These are phyloP conservation scores for Geophilus truncorum DNA, from an alignment of 2,888 invertebrate species.

Conservation along the genomic window DNA sequence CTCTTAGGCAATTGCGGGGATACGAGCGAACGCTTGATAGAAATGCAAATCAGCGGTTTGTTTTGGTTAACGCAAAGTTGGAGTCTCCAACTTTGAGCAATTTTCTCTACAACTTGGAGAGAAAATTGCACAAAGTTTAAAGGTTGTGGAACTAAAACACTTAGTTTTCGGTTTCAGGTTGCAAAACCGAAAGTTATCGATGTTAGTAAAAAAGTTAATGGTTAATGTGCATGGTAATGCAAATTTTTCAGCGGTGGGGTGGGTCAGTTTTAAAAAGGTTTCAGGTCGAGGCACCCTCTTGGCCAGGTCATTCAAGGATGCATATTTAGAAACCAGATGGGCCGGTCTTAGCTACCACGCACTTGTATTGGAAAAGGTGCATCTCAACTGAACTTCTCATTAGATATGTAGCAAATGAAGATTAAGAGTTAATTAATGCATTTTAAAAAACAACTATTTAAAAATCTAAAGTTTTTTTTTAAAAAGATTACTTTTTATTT, in stretches of 20 bases:
- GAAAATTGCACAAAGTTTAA: too few relatives aligned
- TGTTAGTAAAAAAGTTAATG: not conserved
- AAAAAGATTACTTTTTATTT: too few relatives aligned
- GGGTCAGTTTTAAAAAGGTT: constrained; percentile 27
- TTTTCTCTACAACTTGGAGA: too few relatives aligned
- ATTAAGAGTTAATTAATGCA: not conserved
- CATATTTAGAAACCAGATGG: constrained; percentile 27
- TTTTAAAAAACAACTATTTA: not conserved
- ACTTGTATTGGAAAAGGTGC: not conserved
- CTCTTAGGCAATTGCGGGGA: not conserved
- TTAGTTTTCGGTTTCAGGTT: too few relatives aligned
- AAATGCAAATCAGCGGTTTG: too few relatives aligned
- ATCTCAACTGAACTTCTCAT: not conserved
- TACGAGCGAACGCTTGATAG: not conserved
- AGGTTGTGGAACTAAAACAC: too few relatives aligned
- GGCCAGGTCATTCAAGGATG: constrained; percentile 27
- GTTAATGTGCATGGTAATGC: not conserved
- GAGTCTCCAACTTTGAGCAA: too few relatives aligned
- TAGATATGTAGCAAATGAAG: not conserved
- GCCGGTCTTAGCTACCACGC: constrained; percentile 24
- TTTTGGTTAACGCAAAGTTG: not conserved
- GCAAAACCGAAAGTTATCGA: too few relatives aligned
- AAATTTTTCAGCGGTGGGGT: not conserved
- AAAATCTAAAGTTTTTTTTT: not conserved
- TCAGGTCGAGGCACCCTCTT: constrained; percentile 25